These are phyloP conservation scores for Hemitrygon akajei DNA, from an alignment of 2,797 vertebrate species.

Conservation along the genomic window DNA sequence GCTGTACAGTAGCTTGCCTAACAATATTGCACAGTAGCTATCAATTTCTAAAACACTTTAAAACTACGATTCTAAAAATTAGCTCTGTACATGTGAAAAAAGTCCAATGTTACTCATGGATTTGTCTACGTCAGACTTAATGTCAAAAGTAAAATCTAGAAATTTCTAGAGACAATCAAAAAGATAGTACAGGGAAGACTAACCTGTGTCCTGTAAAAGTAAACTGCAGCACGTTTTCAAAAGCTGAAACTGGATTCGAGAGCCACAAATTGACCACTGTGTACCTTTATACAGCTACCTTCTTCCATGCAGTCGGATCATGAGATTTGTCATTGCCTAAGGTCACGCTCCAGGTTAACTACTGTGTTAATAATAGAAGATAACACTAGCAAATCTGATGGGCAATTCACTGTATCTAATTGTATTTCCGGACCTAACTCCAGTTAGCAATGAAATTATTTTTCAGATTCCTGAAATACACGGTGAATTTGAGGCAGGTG, in stretches of 20 bases:
- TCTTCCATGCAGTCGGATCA: background rate
- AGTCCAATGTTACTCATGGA: background rate
- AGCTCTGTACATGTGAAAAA: background rate
- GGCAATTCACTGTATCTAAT: constrained; percentile 6
- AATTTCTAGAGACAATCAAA: background rate
- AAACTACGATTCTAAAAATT: background rate
- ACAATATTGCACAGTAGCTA: background rate
- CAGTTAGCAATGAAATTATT: background rate
- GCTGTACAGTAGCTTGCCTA: background rate
- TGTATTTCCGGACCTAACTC: background rate
- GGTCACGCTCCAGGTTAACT: constrained; percentile 30
- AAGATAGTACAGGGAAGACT: background rate
- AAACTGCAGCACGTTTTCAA: background rate
- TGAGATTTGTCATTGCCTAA: constrained; percentile 19
- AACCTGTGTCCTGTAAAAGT: background rate
- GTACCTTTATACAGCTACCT: background rate
- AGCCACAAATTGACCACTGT: background rate
- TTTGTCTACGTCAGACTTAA: background rate
- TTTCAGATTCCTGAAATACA: background rate
- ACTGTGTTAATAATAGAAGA: background rate
- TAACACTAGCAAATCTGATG: background rate
- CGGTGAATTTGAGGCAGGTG: background rate
- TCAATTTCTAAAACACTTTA: background rate
- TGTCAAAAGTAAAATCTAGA: background rate
- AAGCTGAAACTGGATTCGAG: background rate